Conservation (phyloP, 2,888 invertebrate genomes). For the Ferrisia virgata region DNA sequence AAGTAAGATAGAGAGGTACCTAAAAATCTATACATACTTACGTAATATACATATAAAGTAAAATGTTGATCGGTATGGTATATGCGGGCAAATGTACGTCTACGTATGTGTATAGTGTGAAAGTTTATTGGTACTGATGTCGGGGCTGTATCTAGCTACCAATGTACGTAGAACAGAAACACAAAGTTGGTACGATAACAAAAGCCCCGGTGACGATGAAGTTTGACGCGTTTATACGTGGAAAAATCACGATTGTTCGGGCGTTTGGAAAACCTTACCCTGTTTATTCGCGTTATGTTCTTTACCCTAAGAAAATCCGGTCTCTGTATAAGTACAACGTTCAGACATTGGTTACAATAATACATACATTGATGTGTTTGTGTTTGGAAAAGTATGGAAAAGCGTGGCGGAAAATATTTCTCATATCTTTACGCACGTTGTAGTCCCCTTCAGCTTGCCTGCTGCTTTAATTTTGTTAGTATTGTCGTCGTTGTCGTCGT, state of each 20-base stretch:
- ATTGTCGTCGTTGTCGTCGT: neutral
- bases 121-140: too few relatives aligned
- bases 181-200: too few relatives aligned
- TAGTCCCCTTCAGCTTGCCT: neutral
- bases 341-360: too few relatives aligned
- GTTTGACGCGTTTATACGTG: neutral
- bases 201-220: neutral
- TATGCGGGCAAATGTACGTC: neutral
- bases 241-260: neutral
- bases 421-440: constrained; percentile 30
- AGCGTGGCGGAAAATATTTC: constrained; percentile 11
- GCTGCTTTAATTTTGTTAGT: neutral
- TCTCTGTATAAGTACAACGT: too few relatives aligned
- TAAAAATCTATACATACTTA: too few relatives aligned
- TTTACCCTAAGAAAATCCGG: too few relatives aligned
- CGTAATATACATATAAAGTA: neutral
- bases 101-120: too few relatives aligned
- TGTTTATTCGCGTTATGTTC: too few relatives aligned
- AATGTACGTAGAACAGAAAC: too few relatives aligned
- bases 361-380: too few relatives aligned
- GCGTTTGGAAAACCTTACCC: neutral
- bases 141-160: too few relatives aligned
- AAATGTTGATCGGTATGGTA: neutral
- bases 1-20: too few relatives aligned
- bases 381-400: neutral